Base-by-base conservation (phyloP, 2,888 invertebrate species). In the Drosophila niveifrons region DNA sequence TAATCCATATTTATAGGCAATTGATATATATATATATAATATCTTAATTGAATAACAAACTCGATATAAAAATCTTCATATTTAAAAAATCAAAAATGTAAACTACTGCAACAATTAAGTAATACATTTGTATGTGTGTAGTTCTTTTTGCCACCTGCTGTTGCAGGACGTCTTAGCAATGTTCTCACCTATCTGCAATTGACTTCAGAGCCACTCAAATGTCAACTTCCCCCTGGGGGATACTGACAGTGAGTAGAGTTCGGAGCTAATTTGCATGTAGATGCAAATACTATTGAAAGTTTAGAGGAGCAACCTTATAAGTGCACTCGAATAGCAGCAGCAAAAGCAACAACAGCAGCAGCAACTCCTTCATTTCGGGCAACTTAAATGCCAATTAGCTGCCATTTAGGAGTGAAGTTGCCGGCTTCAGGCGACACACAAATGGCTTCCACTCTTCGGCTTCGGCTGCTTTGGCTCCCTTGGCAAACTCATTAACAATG, bases 311-410 rank as follows among this genome's bases (percentile, higher is more conserved):
- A 74, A 50, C 78, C 85, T 63, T 72, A 79, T 64, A 75, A 82
- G 78, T 86, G 87, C 78, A 79, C 56, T 75, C 56, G 23, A 23
- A 23, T 23, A 23, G 23, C 23, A 23, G 6, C 4, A 23, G 23
- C 23, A 23, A 23, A 23, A 23, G 23, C 23, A 23, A 6, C 23
- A 23, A 6, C 18, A 18, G 18, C 23, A 6, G 52, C 41, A 59
- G 46, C 34, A 48, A 59, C 67, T 59, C 31, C 55, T 43, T 41
- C 64, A 82, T 66, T 82, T 79, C 44, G 48, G 64, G 53, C 64
- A 80, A 80, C 72, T 80, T 75, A 83, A 83, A 88, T 86, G 83
- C 89, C 89, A 83, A 83, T 83, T 83, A 83, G 89, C 71, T 72
- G 68, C 76, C 79, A 72, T 82, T 81, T 82, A 71, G 70, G 44